Base-by-base conservation (phyloP, 2,888 invertebrate species). In the Harpalus rufipes region DNA sequence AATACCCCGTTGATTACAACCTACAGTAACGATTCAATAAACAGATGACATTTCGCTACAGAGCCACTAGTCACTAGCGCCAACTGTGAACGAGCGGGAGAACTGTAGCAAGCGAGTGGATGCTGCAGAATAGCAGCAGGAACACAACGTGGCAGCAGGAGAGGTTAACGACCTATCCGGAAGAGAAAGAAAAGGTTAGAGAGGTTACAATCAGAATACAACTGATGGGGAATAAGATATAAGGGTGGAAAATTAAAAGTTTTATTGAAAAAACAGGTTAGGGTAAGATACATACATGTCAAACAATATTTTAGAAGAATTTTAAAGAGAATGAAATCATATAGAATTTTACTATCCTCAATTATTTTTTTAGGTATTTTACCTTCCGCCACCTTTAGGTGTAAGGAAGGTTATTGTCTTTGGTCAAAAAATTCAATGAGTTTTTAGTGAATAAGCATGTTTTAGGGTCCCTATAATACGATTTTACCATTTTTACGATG, bases 1-100 rank as follows among this genome's bases (percentile, higher is more conserved):
- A 44, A 74, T 74, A 74, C 41, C 41, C 14, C 72, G 16, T 74
- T 74, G 44, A 74, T 74, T 74, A 44, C 72, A 12, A 74, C 14
- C 32, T 8, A 2, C 1, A 51, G 44, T 12, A 51, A 8, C 14
- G 44, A 74, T 21, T 74, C 44, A 74, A 74, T 44, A 68, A 68
- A 74, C 41, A 74, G 72, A 44, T 44, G 44, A 10, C 72, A 74
- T 74, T 74, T 18, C 16, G 10, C 41, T 25, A 63, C 63, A 21
- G 21, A 41, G n/a, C 18, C 8, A 51, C n/a, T n/a, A n/a, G n/a
- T 44, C 16, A 41, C 18, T 14, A n/a, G n/a, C n/a, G 78, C 78
- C 78, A 58, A 58, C 78, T 58, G 39, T 78, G 58, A 32, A 1
- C 58, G 32, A 56, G 32, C 21, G 16, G 78, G 25, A 1, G 58